Percentiles rank a stretch among this genome's conserved stretches.
Conservation (phyloP, 2,888 invertebrate species). For the Serrognathus titanus region DNA sequence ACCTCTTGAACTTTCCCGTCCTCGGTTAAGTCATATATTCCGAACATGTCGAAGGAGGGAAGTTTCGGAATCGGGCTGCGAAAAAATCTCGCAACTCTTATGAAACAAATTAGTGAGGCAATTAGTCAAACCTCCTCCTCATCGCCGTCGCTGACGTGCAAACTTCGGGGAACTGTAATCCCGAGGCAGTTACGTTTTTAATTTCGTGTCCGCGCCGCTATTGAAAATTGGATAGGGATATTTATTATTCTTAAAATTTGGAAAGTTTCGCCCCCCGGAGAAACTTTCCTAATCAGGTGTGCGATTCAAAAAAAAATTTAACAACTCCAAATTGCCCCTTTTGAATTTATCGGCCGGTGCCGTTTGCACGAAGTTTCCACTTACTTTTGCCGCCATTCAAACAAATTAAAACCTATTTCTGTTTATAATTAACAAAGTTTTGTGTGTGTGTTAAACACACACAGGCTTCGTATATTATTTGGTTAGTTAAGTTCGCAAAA, state of each 20-base stretch:
- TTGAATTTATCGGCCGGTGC: no score
- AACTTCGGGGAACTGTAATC: neutral
- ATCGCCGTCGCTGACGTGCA: neutral
- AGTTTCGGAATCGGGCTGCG: conserved; percentile 13
- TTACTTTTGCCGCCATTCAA: no score
- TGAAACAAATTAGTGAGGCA: neutral
- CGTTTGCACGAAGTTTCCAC: no score
- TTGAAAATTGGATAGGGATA: conserved; percentile 2
- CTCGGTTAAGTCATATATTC: conserved; percentile 23
- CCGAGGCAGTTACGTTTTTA: neutral
- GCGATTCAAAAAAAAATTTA: no score
- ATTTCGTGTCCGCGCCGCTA: neutral
- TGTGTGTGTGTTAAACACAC: no score
- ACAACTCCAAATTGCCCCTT: no score
- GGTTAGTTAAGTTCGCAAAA: no score
- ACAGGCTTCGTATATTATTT: no score
- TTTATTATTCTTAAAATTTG: conserved; percentile 2
- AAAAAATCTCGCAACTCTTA: conserved; percentile 6
- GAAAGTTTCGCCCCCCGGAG: no score
- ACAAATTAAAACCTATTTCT: no score
- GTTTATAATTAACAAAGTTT: no score
- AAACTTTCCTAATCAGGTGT: no score
- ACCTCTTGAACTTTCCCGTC: conserved; percentile 10
- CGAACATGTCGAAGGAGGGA: conserved; percentile 21
- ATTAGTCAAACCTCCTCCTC: conserved; percentile 3